Base-by-base conservation (phyloP, 1,140 invertebrate species). In the Megathymus violae region DNA sequence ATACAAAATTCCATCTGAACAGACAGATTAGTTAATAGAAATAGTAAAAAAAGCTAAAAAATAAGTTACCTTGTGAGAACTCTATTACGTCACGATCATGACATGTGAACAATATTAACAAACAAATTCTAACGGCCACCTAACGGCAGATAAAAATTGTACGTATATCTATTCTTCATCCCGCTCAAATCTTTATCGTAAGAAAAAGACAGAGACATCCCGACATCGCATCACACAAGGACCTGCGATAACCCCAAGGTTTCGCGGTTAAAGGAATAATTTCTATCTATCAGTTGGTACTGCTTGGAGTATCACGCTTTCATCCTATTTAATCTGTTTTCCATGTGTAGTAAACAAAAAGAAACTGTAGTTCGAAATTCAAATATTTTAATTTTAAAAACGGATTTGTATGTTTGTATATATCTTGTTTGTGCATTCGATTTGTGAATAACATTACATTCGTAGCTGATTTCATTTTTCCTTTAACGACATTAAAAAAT, bases 191-290 rank as follows among this genome's bases (percentile, higher is more conserved):
- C 6, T 1, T 38, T 25, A 10, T 17, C 11, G 31, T 14, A 17
- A 7, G 51, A 13, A 11, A 43, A 43, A 31, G 50, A 56, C 1
- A 15, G 36, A 6, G n/a, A n/a, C n/a, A n/a, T n/a, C n/a, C n/a
- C 13, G 15, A 1, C 1, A 3, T 14, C 6, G 15, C 51, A 19
- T 41, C 63, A 51, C 34, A 27, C 71, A 72, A 76, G 76, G 76
- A 61, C 60, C 63, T 15, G 6, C 14, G 78, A 80, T 80, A 80
- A 74, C 78, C 75, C 62, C 19, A 47, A 67, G 73, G 70, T 77
- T 74, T 72, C 64, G 61, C 69, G 78, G 69, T 58, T 71, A 66
- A 41, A 72, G 77, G 75, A 80, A 80, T 78, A 71, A 76, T 76
- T 64, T 71, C 67, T 48, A 31, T 31, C 31, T 72, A 69, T 76